Conservation (phyloP, 2,797 vertebrate genomes). For the Acanthornis magna region DNA sequence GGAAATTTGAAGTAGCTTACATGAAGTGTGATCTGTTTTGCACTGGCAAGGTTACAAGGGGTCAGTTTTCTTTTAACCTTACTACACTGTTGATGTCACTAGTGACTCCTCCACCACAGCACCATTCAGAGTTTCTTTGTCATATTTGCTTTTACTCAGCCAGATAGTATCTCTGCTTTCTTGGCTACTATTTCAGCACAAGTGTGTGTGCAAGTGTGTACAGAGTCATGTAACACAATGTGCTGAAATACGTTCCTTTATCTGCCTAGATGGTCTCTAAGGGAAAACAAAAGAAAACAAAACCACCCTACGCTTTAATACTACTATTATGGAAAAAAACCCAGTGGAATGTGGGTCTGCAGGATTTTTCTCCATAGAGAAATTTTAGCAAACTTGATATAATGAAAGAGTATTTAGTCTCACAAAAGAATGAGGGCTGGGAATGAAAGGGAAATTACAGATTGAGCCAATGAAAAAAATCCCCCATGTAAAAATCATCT, state of each 20-base stretch:
- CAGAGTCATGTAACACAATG: neutral
- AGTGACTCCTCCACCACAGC: neutral
- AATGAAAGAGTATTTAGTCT: neutral
- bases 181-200: neutral
- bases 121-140: neutral
- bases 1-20: neutral
- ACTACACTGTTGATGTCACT: neutral
- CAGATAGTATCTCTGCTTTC: neutral
- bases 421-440: neutral
- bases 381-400: neutral
- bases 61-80: neutral
- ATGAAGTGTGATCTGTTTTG: neutral
- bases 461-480: neutral
- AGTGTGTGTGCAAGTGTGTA: neutral
- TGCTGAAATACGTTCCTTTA: slow-evolving; percentile 36
- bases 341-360: neutral
- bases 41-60: neutral
- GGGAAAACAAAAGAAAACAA: neutral
- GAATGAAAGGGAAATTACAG: neutral
- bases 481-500: neutral
- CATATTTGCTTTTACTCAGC: neutral
- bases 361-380: neutral
- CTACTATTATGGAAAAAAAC: neutral
- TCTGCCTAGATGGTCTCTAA: neutral
- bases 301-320: neutral